Evolutionary conservation across 1,140 invertebrate genomes (phyloP), one percentile per base, ranked within the genome.

Genomic region (Drosophila arawakana): DNA sequence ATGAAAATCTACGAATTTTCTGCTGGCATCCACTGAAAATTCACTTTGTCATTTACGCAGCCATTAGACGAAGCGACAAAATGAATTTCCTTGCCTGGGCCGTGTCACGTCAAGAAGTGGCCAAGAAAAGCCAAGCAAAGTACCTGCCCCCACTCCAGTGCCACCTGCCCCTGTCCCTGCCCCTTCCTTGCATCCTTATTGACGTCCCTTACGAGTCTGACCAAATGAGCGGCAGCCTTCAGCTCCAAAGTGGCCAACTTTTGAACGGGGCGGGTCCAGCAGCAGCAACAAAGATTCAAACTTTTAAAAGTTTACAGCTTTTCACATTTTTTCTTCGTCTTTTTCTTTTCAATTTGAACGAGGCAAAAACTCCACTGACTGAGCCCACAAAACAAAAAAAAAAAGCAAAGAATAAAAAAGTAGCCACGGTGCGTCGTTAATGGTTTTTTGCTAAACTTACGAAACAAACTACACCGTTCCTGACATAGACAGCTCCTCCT

Each of bases 301-400:
- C 83, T 86, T 88, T 86, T 83, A 86, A 86, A 89, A 86, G 83
- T 86, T 86, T 88, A 82, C 80, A 83, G 83, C 83, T 86, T 86
- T 86, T 86, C 83, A 83, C 83, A 30, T 86, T 86, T 79, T 83
- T 81, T 50, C 18, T 21, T 15, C 15, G 3, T 11, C 39, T 60
- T 34, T 50, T 78, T 55, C 73, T 86, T 86, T 86, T 86, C 83
- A 86, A 86, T 89, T 86, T 86, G 50, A 35, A 46, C 66, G 15
- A 68, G 60, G 76, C 25, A 30, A 61, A 58, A 59, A 57, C 58
- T 30, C 13, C 46, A 70, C 50, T 52, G 62, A 50, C 46, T 61
- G 60, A 30, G 34, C 47, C 68, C 46, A 15, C 25, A 30, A 30
- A 30, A 30, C 25, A 1, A 30, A 30, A 30, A 30, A 30, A 30